Evolutionary conservation across 2,113 vertebrate genomes (phyloP).

Genomic region (Danio rerio): GRCz12tu NC_133193.1:45983001-45983500

Average conservation of each 20-base stretch:
- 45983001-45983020: conserved; percentile 43
- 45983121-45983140: neutral
- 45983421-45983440: neutral
- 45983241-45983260: neutral
- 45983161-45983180: neutral
- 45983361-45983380: too few species aligned
- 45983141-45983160: neutral
- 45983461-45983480: too few species aligned
- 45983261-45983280: neutral
- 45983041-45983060: neutral
- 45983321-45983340: too few species aligned
- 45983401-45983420: too few species aligned
- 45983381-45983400: too few species aligned
- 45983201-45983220: neutral
- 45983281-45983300: neutral
- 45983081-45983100: neutral
- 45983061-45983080: conserved; percentile 22
- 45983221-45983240: neutral
- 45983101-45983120: conserved; percentile 13
- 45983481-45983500: too few species aligned
- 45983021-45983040: conserved; percentile 1
- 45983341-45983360: too few species aligned
- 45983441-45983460: too few species aligned
- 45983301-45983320: neutral
- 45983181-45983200: neutral